These are phyloP conservation scores for Xestia rhomboidea DNA, from an alignment of 2,888 invertebrate genomes.

Conservation along the genomic window DNA sequence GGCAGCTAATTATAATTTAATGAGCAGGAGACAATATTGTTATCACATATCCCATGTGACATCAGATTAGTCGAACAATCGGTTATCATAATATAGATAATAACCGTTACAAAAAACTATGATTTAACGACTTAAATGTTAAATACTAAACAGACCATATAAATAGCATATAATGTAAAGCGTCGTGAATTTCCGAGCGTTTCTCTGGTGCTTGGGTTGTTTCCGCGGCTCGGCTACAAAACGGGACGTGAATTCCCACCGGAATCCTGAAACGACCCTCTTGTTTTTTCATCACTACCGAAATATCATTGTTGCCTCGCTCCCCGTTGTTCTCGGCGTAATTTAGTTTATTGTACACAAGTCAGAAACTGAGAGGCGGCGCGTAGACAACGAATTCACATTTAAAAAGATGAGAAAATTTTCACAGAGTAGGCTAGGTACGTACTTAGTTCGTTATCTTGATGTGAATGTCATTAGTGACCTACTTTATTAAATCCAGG, in stretches of 20 bases:
- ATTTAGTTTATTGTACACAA: conserved; percentile 86
- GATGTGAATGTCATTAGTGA: conserved; percentile 54
- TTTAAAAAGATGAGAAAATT: conserved; percentile 76
- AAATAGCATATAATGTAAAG: conserved; percentile 74
- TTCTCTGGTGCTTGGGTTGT: conserved; percentile 79
- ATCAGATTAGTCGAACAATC: conserved; percentile 3
- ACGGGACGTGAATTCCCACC: conserved; percentile 84
- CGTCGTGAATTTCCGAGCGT: conserved; percentile 79
- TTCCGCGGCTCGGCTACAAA: conserved; percentile 71
- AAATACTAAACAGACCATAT: conserved; percentile 72
- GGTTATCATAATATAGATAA: not conserved
- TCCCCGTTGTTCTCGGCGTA: conserved; percentile 82
- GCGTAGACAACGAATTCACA: conserved; percentile 72
- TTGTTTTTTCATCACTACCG: conserved; percentile 85
- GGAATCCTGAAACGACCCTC: conserved; percentile 85
- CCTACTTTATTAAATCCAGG: conserved; percentile 34
- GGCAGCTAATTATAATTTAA: not conserved
- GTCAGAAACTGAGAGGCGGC: conserved; percentile 78
- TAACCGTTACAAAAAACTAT: not conserved
- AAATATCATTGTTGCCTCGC: conserved; percentile 85
- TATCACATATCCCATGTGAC: no score
- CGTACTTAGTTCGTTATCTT: conserved; percentile 68
- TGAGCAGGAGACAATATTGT: not conserved
- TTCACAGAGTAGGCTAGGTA: conserved; percentile 66
- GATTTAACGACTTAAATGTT: conserved; percentile 44